Evolutionary conservation across 2,113 vertebrate species (phyloP).

Genomic region (Eretmochelys imbricata): DNA sequence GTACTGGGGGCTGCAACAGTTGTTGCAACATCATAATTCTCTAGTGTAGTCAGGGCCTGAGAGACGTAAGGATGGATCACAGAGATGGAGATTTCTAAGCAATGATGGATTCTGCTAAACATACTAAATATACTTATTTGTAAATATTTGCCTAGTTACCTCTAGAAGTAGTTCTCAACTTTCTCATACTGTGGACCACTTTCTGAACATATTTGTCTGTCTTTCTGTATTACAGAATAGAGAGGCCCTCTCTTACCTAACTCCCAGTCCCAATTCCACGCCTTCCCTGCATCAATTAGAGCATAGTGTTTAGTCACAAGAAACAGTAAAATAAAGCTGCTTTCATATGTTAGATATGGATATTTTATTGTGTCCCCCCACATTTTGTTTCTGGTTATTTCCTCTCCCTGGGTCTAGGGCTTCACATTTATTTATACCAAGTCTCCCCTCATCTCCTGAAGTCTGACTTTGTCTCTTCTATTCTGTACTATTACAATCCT

Average conservation of each 20-base stretch:
- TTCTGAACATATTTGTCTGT: not conserved
- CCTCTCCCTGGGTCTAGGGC: rapidly evolving
- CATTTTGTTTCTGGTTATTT: not conserved
- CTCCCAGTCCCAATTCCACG: not conserved
- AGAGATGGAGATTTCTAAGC: conserved; percentile 34
- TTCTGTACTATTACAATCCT: rapidly evolving
- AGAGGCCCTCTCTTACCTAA: conserved; percentile 35
- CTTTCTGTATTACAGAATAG: conserved; percentile 5
- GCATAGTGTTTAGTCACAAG: conserved; percentile 16
- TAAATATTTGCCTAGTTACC: conserved; percentile 43
- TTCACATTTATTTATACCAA: not conserved
- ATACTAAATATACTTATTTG: not conserved
- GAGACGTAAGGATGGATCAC: conserved; percentile 36
- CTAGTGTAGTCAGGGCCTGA: not conserved
- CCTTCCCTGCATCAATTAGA: not conserved
- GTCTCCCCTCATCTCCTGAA: not conserved
- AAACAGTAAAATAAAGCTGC: conserved; percentile 1
- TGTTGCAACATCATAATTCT: not conserved
- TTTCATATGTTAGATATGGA: not conserved
- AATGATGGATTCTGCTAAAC: conserved; percentile 48
- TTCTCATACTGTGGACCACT: not conserved
- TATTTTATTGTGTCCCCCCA: not conserved
- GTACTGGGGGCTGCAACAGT: not conserved
- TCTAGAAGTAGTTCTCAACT: not conserved
- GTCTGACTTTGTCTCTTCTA: not conserved